These are phyloP conservation scores for Zenarchopterus dispar DNA, from an alignment of 2,797 vertebrate genomes.

Conservation along the genomic window DNA sequence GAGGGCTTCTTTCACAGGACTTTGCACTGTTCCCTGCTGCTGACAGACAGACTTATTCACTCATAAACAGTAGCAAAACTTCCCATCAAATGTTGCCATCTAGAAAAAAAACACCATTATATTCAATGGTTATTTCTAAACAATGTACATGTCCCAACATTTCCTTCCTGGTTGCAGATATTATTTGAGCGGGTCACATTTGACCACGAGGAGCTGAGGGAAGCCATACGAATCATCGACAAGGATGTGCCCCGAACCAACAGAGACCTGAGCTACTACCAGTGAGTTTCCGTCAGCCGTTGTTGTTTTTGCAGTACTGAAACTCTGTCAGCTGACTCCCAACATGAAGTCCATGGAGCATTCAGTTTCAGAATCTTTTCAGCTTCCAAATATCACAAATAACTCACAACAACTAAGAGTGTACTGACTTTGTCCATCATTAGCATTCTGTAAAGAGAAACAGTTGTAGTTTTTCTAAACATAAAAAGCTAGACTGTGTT, in stretches of 20 bases:
- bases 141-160: not conserved
- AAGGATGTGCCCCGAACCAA: constrained; percentile 85
- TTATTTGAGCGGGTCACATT: constrained; percentile 80
- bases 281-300: constrained; percentile 65
- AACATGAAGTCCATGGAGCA: not conserved
- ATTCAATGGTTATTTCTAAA: no score
- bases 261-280: constrained; percentile 81
- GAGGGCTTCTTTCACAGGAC: no score
- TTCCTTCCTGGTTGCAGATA: constrained; percentile 63
- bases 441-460: not conserved
- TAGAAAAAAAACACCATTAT: no score
- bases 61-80: no score
- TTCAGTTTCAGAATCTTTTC: not conserved
- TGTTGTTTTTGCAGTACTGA: not conserved
- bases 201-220: constrained; percentile 78
- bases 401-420: no score
- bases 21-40: no score
- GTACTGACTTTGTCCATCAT: not conserved
- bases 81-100: no score
- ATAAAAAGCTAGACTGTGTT: no score
- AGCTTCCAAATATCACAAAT: no score
- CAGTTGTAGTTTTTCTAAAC: not conserved
- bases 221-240: constrained; percentile 84
- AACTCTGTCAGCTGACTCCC: not conserved
- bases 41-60: no score